Evolutionary conservation across 37 sponge, comb jelly and placozoan species (phyloP).

Genomic region (Hormiphora californensis): DNA sequence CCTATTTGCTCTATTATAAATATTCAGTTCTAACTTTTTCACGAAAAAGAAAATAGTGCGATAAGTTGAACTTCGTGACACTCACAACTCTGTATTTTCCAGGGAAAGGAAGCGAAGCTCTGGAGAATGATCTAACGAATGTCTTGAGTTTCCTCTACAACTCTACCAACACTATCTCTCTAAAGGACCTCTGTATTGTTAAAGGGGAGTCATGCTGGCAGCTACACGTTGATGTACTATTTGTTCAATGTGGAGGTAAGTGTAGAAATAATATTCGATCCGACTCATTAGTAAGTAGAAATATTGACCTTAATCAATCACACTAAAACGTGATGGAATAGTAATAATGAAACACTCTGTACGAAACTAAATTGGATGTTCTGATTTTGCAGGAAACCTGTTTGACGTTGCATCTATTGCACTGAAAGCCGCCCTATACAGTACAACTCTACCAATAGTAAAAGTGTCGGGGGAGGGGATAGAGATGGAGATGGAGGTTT

Average conservation of each 20-base stretch:
- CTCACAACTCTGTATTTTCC: too few species aligned
- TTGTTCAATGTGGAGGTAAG: constrained; percentile 13
- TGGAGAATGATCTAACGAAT: constrained; percentile 2
- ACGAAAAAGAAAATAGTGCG: too few species aligned
- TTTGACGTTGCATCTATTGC: constrained; percentile 49
- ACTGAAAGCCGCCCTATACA: constrained; percentile 31
- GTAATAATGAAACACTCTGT: too few species aligned
- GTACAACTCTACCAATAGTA: constrained; percentile 33
- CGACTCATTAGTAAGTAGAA: too few species aligned
- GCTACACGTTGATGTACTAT: constrained; percentile 25
- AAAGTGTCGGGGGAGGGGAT: constrained; percentile 21
- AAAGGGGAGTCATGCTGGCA: constrained; percentile 51
- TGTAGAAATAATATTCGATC: too few species aligned
- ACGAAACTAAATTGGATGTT: too few species aligned
- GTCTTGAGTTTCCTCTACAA: constrained; percentile 10
- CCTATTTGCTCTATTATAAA: too few species aligned
- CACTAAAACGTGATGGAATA: too few species aligned
- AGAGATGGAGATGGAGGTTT: constrained; percentile 40
- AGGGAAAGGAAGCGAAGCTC: constrained; percentile 27
- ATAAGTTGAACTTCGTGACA: too few species aligned
- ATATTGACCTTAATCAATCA: too few species aligned
- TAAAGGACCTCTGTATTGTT: constrained; percentile 17
- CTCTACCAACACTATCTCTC: constrained; percentile 1
- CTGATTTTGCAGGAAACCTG: too few species aligned
- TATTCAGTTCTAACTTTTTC: too few species aligned